Evolutionary conservation across 2,888 invertebrate species (phyloP), one percentile per base, ranked within the genome.

Genomic region (Timema cristinae): DNA sequence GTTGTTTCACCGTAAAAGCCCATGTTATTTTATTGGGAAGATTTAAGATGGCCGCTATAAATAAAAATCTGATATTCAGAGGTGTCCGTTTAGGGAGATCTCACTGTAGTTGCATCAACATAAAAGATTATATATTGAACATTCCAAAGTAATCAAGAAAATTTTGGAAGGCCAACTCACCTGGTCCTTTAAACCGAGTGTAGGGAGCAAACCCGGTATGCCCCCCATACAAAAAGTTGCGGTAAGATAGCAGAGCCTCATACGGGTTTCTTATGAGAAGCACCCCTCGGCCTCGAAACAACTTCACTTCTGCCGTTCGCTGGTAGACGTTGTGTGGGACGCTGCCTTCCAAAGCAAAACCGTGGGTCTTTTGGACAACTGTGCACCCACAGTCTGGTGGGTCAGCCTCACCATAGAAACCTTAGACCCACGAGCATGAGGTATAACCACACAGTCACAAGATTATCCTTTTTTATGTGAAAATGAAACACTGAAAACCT

Each of bases 211-310:
- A 77, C 1, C 80, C 80, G 6, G 75, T 77, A 73, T 81, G 81
- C 0, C 81, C 81, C n/a, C 77, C 79, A 75, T 79, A 79, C 49
- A 80, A 72, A 74, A 77, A 81, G 71, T 81, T 80, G 50, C 79
- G 79, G 72, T 78, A 79, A 11, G 80, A 78, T 13, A 81, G 73
- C 16, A 81, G 78, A 51, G 81, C 80, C 15, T 79, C 76, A 73
- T 80, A 80, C n/a, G 81, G 81, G 71, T 81, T 81, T 50, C 81
- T 71, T 6, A 81, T 71, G 5, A 81, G 72, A 5, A 81, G 75
- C 51, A 81, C 77, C 2, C n/a, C 78, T 7, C 76, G 72, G 7
- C 77, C 76, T 16, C 73, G 72, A 71, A 77, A 78, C n/a, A 74
- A 68, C 54, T 73, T 73, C 52, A 76, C 72, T 67, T 75, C 75